These are phyloP conservation scores for Baronia brevicornis DNA, from an alignment of 2,888 invertebrate species.

Conservation along the genomic window DNA sequence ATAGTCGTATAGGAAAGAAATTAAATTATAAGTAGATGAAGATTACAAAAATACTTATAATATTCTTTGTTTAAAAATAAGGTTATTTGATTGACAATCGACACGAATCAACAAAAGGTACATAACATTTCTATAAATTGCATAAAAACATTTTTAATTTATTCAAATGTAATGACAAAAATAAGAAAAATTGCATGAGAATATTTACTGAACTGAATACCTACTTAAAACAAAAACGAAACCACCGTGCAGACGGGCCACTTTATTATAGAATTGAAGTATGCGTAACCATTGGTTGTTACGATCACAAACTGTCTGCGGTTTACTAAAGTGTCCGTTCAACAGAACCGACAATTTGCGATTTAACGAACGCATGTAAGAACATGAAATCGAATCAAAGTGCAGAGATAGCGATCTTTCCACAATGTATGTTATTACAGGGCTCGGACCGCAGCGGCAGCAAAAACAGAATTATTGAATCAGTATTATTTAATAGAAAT, in stretches of 20 bases:
- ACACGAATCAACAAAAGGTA: too few species aligned
- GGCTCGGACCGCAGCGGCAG: conserved; percentile 38
- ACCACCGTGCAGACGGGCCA: conserved; percentile 22
- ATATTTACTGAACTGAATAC: conserved; percentile 23
- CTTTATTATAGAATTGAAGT: conserved; percentile 26
- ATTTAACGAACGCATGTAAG: conserved; percentile 54
- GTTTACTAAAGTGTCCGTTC: conserved; percentile 44
- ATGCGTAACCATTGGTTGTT: conserved; percentile 29
- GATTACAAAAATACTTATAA: too few species aligned
- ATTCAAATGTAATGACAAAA: too few species aligned
- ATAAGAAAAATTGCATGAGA: too few species aligned
- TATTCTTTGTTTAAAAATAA: too few species aligned
- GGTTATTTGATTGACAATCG: too few species aligned
- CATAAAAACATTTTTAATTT: too few species aligned
- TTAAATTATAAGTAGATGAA: too few species aligned
- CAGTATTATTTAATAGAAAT: conserved; percentile 12
- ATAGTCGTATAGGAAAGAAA: too few species aligned
- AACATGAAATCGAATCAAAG: conserved; percentile 56
- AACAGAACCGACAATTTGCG: conserved; percentile 60
- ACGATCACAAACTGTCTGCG: conserved; percentile 23
- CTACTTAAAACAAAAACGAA: conserved; percentile 26
- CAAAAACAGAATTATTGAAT: conserved; percentile 23
- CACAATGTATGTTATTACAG: conserved; percentile 58
- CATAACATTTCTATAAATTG: too few species aligned
- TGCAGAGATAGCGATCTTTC: conserved; percentile 49